Percentiles rank a stretch among this genome's conserved stretches.
phyloP scores from a whole-genome alignment of 2,888 invertebrate species.

The Apamea monoglypha region DNA sequence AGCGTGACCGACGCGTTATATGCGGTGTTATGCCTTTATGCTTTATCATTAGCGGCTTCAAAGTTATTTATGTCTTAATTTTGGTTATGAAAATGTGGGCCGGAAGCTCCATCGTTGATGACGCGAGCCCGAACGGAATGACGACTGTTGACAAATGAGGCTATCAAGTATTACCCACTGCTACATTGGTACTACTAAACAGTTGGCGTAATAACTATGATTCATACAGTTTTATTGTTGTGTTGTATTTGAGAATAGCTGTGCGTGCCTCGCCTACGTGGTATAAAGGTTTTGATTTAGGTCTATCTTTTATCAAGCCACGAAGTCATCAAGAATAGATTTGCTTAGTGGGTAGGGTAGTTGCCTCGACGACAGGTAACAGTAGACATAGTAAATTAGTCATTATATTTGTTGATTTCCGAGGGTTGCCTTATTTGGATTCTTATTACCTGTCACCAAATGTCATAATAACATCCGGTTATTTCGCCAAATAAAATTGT shows the following conservation, averaged over 20 bases:
- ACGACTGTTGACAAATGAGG: slow-evolving; percentile 73
- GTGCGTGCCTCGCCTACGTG: slow-evolving; percentile 27
- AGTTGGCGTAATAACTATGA: slow-evolving; percentile 60
- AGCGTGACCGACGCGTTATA: slow-evolving; percentile 86
- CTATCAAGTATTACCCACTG: slow-evolving; percentile 71
- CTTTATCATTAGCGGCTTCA: slow-evolving; percentile 77
- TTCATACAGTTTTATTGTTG: slow-evolving; percentile 60
- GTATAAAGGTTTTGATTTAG: slow-evolving; percentile 18
- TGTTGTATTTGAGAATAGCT: slow-evolving; percentile 9
- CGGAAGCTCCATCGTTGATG: slow-evolving; percentile 80
- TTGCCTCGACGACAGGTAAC: neutral
- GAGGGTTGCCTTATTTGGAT: neutral
- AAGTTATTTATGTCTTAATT: slow-evolving; percentile 89
- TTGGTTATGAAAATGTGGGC: slow-evolving; percentile 79
- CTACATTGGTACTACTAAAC: slow-evolving; percentile 35
- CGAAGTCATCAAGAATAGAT: neutral
- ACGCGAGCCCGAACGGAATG: slow-evolving; percentile 63
- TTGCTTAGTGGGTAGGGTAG: neutral
- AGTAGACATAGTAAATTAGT: neutral
- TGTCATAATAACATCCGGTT: neutral
- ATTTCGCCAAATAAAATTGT: neutral
- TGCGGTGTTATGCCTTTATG: slow-evolving; percentile 83
- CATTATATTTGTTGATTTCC: neutral
- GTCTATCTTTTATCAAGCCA: neutral
- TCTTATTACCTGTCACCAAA: neutral